phyloP scores from a whole-genome alignment of 2,888 invertebrate genomes.

The Nasonia oneida region DNA sequence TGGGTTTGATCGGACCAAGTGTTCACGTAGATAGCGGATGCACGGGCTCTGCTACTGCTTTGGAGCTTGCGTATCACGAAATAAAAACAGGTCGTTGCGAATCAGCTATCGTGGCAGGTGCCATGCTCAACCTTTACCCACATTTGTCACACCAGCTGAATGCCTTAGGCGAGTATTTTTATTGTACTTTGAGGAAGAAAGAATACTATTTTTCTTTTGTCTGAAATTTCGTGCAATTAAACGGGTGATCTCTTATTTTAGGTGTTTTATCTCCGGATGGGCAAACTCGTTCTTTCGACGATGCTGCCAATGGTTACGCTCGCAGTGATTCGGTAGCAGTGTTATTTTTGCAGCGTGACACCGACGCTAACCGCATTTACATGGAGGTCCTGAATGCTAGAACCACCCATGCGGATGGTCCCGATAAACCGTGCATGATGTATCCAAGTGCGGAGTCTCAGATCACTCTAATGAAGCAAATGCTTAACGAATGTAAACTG shows the following conservation, averaged over 20 bases:
- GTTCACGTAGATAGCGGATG: conserved; percentile 60
- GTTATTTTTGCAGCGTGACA: conserved; percentile 61
- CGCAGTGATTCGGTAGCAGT: conserved; percentile 61
- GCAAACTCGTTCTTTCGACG: conserved; percentile 62
- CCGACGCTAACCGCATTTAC: conserved; percentile 64
- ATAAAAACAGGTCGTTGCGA: conserved; percentile 63
- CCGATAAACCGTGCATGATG: not conserved
- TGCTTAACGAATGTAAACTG: conserved; percentile 61
- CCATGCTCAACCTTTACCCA: conserved; percentile 58
- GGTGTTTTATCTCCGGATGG: conserved; percentile 63
- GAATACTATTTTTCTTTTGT: not conserved
- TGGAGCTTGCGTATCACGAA: conserved; percentile 58
- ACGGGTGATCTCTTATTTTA: not conserved
- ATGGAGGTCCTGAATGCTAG: conserved; percentile 76
- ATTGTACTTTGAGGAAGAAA: not conserved
- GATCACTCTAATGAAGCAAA: conserved; percentile 55
- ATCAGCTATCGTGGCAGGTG: conserved; percentile 61
- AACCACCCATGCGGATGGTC: conserved; percentile 79
- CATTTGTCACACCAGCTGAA: conserved; percentile 62
- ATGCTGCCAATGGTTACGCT: conserved; percentile 58
- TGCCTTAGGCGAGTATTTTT: conserved; percentile 57
- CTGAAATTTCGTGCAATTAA: not conserved
- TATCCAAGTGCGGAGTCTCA: conserved; percentile 54
- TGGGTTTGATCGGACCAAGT: conserved; percentile 64
- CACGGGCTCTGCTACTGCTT: conserved; percentile 47